A percentile compares a stretch with the other conserved stretches of the same genome.
Conservation (phyloP, 2,113 vertebrate genomes). For the Agapornis roseicollis region DNA sequence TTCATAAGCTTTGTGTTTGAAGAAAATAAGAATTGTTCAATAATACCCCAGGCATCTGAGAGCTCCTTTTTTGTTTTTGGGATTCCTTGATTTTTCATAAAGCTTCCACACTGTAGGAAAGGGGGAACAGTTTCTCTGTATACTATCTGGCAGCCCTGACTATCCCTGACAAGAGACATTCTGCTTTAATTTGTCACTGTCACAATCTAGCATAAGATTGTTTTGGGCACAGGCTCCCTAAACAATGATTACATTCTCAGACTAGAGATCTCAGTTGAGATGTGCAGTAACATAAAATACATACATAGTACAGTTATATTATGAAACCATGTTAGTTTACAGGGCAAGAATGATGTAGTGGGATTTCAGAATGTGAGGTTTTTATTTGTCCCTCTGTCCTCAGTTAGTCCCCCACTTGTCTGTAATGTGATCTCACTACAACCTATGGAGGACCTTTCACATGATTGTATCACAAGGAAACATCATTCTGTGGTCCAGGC, state of each 20-base stretch:
- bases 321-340: not conserved
- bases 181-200: not conserved
- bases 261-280: not conserved
- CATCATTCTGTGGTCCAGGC: not conserved
- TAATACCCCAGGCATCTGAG: not conserved
- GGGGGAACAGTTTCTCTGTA: not conserved
- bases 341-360: not conserved
- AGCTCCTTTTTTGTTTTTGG: not conserved
- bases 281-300: not conserved
- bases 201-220: not conserved
- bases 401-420: not conserved
- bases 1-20: not conserved
- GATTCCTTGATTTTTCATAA: not conserved
- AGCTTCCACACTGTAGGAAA: not conserved
- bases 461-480: not conserved
- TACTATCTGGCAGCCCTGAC: not conserved
- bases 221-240: accelerated
- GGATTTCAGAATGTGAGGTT: not conserved
- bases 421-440: not conserved
- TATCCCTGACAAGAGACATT: not conserved
- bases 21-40: not conserved
- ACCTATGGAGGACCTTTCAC: accelerated
- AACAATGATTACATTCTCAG: not conserved
- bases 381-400: not conserved
- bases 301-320: not conserved